Evolutionary conservation across 2,888 invertebrate species (phyloP).

Genomic region (Drosophila dives): DNA sequence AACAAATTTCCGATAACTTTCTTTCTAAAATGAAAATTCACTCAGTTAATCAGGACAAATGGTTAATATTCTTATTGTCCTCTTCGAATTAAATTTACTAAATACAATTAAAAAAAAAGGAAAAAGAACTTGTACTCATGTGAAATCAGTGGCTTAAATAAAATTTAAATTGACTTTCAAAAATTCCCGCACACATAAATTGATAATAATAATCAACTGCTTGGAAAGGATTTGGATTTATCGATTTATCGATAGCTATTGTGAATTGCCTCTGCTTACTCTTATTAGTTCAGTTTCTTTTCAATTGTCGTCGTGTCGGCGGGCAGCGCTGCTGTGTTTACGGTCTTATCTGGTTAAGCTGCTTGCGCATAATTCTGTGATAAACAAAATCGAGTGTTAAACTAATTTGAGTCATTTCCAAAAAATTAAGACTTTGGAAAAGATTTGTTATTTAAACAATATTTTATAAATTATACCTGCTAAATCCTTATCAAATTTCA

Average conservation of each 20-base stretch:
- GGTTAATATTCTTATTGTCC: background rate
- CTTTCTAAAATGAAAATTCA: too few species aligned
- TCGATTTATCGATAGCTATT: slow-evolving; percentile 14
- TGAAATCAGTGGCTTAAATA: too few species aligned
- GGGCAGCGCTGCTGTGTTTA: slow-evolving; percentile 33
- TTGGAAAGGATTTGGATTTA: background rate
- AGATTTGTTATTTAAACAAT: slow-evolving; percentile 27
- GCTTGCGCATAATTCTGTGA: slow-evolving; percentile 29
- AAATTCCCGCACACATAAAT: background rate
- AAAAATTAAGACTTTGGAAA: slow-evolving; percentile 28
- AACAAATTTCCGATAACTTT: too few species aligned
- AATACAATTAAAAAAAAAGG: background rate
- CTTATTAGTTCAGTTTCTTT: slow-evolving; percentile 17
- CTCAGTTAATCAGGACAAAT: too few species aligned
- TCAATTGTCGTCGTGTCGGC: slow-evolving; percentile 37
- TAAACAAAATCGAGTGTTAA: slow-evolving; percentile 17
- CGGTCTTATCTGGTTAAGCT: slow-evolving; percentile 26
- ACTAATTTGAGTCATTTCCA: slow-evolving; percentile 55
- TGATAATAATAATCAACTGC: background rate
- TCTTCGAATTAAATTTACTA: background rate
- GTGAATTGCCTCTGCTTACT: slow-evolving; percentile 8
- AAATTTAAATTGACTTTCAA: background rate
- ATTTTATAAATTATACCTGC: slow-evolving; percentile 4
- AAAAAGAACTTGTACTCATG: background rate
- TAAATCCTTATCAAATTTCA: slow-evolving; percentile 31